Conservation (phyloP, 2,797 vertebrate genomes). For the Propithecus deckenii region DNA sequence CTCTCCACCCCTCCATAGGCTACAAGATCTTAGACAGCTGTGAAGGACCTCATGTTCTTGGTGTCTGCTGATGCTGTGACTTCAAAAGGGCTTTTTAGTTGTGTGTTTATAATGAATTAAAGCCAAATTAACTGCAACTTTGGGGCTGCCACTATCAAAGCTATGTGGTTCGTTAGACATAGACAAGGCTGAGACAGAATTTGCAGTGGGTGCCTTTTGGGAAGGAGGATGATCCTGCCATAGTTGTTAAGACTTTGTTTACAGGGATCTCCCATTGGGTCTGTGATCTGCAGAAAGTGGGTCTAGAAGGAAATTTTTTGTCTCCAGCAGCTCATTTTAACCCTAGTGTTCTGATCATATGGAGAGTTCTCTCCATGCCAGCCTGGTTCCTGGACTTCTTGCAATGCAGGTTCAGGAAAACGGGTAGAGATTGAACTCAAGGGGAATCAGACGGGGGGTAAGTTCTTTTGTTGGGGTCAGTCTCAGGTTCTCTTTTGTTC, state of each 20-base stretch:
- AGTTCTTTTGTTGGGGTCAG: background rate
- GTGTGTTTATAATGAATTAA: slow-evolving; percentile 69
- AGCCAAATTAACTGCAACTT: slow-evolving; percentile 51
- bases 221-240: background rate
- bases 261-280: background rate
- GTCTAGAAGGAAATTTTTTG: background rate
- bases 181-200: slow-evolving; percentile 58
- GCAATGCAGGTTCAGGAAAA: background rate
- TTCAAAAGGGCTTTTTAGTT: slow-evolving; percentile 64
- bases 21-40: slow-evolving; percentile 28
- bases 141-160: slow-evolving; percentile 44
- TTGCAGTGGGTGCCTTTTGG: slow-evolving; percentile 29
- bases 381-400: background rate
- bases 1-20: background rate
- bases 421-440: background rate
- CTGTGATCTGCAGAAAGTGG: background rate
- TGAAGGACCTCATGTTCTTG: background rate
- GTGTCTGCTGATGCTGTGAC: slow-evolving; percentile 10
- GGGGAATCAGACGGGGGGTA: too few relatives aligned
- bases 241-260: slow-evolving; percentile 32
- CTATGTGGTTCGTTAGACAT: slow-evolving; percentile 36
- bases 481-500: background rate
- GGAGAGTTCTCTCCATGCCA: background rate
- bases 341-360: background rate
- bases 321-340: background rate